Evolutionary conservation across 2,797 vertebrate species (phyloP), one percentile per base, ranked within the genome.

Genomic region (Sebastes vulpes): DNA sequence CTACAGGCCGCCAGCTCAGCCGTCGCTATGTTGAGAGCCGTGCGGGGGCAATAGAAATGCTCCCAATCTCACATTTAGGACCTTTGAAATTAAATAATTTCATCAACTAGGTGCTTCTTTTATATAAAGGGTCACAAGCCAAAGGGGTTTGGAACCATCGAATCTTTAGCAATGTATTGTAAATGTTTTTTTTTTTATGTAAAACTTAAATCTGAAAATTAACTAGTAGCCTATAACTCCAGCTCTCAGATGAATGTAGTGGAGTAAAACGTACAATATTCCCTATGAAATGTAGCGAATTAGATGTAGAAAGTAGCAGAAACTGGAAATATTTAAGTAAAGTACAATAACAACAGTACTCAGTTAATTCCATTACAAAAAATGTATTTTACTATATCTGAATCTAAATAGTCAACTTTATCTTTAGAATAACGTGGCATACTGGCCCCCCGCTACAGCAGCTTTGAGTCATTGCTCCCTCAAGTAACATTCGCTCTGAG

Each of bases 401-500:
- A 48, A 56, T 61, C n/a, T 76, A 6, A 48, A 25, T 26, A 12
- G 68, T 61, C 20, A 12, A 48, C 18, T 56, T 35, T 46, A 60
- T 52, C 12, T 65, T 5, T 21, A 29, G 3, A 61, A 31, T 31
- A 50, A 54, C 2, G 11, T 2, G 9, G 2, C 38, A 23, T 6
- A 26, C 6, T 23, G 21, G 31, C 59, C 23, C 63, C 63, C n/a
- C 4, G 32, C 46, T 26, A 16, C 3, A 52, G 25, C 35, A 67
- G 52, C 60, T 57, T 70, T 82, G 50, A 79, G 35, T 85, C 76
- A 84, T 60, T 64, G 31, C 38, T 71, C 28, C 64, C 52, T 72
- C 6, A 65, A 68, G 50, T 42, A 29, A 25, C 52, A 21, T 61
- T 79, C 0, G 12, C 54, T 82, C 7, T 0, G n/a, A 56, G 60